Evolutionary conservation across 1,140 invertebrate species (phyloP).

Genomic region (Cryptotermes secundus): DNA sequence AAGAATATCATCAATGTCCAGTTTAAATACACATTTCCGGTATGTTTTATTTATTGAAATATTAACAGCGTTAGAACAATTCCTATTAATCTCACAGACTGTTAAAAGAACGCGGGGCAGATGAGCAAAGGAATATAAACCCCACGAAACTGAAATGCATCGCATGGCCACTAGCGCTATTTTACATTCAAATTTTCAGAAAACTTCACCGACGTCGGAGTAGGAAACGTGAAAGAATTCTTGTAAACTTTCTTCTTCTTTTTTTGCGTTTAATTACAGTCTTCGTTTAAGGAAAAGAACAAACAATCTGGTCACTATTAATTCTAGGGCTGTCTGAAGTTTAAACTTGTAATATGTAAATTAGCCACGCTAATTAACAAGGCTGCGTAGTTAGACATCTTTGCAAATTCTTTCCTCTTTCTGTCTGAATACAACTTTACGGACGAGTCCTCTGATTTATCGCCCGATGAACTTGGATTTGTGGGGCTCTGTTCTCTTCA

Average conservation of each 20-base stretch:
- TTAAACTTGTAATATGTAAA: constrained; percentile 18
- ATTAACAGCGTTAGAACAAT: too few relatives aligned
- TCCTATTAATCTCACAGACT: too few relatives aligned
- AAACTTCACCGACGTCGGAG: background rate
- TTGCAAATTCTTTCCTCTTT: background rate
- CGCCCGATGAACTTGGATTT: background rate
- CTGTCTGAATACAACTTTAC: background rate
- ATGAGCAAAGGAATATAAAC: too few relatives aligned
- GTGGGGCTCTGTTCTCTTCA: background rate
- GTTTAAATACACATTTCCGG: too few relatives aligned
- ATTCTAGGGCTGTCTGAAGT: background rate
- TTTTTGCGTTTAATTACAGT: background rate
- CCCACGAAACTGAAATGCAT: too few relatives aligned
- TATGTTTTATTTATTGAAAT: too few relatives aligned
- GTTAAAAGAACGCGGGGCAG: too few relatives aligned
- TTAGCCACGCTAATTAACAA: background rate
- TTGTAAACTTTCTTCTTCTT: background rate
- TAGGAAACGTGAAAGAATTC: background rate
- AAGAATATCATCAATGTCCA: too few relatives aligned
- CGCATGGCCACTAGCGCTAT: too few relatives aligned
- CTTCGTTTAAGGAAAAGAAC: background rate
- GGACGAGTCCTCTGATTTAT: background rate
- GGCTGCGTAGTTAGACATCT: background rate
- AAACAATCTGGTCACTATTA: background rate
- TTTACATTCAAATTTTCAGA: too few relatives aligned